Conservation (phyloP, 2,888 invertebrate species). For the Luperina nickerlii region DNA sequence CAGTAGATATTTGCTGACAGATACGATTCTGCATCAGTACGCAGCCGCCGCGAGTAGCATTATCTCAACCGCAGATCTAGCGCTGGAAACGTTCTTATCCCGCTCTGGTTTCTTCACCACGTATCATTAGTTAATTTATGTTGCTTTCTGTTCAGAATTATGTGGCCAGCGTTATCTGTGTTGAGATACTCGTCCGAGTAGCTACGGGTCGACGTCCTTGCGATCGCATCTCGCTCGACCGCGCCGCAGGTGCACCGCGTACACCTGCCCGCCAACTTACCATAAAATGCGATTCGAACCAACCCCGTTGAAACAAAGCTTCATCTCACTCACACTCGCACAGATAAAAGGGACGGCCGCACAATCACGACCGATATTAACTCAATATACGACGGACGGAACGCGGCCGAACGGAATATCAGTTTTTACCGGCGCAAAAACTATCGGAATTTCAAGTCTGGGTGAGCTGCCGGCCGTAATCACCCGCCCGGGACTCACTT, state of each 20-base stretch:
- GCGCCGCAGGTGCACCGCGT: constrained; percentile 87
- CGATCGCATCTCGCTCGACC: constrained; percentile 87
- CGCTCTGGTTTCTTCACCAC: constrained; percentile 76
- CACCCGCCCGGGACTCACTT: constrained; percentile 85
- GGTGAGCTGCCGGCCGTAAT: constrained; percentile 85
- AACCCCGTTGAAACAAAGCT: constrained; percentile 84
- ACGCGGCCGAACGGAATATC: constrained; percentile 88
- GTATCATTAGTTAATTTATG: constrained; percentile 87
- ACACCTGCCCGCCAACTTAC: constrained; percentile 89
- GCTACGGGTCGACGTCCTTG: constrained; percentile 85
- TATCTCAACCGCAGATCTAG: constrained; percentile 77
- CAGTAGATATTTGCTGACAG: constrained; percentile 67
- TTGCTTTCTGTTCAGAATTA: constrained; percentile 82
- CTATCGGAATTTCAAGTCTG: constrained; percentile 88
- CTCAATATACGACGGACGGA: constrained; percentile 87
- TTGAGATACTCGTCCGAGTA: constrained; percentile 78
- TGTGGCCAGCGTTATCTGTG: constrained; percentile 82
- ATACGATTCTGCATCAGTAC: constrained; percentile 73
- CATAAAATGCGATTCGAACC: constrained; percentile 89
- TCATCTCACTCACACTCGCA: constrained; percentile 80
- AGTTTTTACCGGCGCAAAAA: constrained; percentile 89
- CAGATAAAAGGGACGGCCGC: constrained; percentile 76
- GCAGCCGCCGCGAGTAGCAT: constrained; percentile 71
- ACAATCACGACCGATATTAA: constrained; percentile 89
- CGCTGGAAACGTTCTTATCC: constrained; percentile 74